A percentile compares a stretch with the other conserved stretches of the same genome.
phyloP scores from a whole-genome alignment of 2,113 vertebrate species.

The Acanthochromis polyacanthus region DNA sequence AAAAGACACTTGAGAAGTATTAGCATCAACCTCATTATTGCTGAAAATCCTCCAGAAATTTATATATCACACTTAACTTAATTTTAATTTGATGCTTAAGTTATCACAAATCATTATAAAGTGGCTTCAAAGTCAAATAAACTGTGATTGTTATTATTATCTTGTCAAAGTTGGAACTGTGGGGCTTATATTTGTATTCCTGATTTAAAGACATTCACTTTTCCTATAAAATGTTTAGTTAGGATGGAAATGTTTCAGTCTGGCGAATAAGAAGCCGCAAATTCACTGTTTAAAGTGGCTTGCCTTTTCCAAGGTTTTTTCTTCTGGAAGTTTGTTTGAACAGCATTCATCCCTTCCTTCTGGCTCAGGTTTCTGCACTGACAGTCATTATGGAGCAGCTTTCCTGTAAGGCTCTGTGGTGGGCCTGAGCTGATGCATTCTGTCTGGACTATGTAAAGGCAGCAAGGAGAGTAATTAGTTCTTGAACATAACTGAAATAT shows the following conservation, averaged over 20 bases:
- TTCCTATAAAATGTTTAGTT: constrained; percentile 1
- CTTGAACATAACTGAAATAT: no score
- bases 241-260: constrained; percentile 4
- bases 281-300: constrained; percentile 44
- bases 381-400: constrained; percentile 43
- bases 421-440: constrained; percentile 12
- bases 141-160: not conserved
- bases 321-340: constrained; percentile 56
- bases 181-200: not conserved
- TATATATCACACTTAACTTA: no score
- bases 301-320: constrained; percentile 41
- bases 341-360: constrained; percentile 50
- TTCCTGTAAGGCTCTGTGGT: constrained; percentile 46
- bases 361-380: constrained; percentile 56
- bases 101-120: no score
- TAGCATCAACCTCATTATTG: no score
- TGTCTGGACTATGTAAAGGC: no score
- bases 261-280: not conserved
- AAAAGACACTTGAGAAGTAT: no score
- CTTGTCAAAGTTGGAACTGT: not conserved
- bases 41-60: no score
- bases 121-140: not conserved
- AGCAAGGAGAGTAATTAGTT: no score
- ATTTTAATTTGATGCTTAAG: no score
- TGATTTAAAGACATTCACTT: constrained; percentile 5